Conservation (phyloP, 2,888 invertebrate genomes). For the Metallyticus violacea region DNA sequence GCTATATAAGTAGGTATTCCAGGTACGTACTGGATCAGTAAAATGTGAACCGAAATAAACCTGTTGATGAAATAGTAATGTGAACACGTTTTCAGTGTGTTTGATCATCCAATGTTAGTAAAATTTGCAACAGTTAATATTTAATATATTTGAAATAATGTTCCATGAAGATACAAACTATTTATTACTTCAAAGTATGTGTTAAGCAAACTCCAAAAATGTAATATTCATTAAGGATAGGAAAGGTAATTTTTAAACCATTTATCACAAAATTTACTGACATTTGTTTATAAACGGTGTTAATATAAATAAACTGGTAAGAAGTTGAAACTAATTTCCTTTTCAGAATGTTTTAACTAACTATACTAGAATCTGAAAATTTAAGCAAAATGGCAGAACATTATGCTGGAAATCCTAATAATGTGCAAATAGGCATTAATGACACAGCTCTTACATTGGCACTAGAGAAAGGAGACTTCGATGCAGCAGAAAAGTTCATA, state of each 20-base stretch:
- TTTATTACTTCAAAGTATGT: neutral
- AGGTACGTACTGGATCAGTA: neutral
- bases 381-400: neutral
- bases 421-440: slow-evolving; percentile 32
- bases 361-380: neutral
- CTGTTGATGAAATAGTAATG: neutral
- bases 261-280: neutral
- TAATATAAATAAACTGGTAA: neutral
- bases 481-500: slow-evolving; percentile 30
- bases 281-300: neutral
- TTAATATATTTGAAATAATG: neutral
- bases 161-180: neutral
- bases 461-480: slow-evolving; percentile 26
- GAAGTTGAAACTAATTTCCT: neutral
- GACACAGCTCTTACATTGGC: slow-evolving; percentile 31
- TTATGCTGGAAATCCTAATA: neutral
- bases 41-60: neutral
- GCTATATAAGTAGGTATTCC: no score
- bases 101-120: no score
- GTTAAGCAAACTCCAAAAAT: neutral
- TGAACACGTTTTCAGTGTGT: neutral
- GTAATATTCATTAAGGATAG: neutral
- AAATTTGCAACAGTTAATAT: no score
- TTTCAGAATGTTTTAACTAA: neutral
- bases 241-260: neutral